A percentile compares a stretch with the other conserved stretches of the same genome.
These are phyloP conservation scores for Hesperia comma DNA, from an alignment of 2,888 invertebrate species.

Conservation along the genomic window DNA sequence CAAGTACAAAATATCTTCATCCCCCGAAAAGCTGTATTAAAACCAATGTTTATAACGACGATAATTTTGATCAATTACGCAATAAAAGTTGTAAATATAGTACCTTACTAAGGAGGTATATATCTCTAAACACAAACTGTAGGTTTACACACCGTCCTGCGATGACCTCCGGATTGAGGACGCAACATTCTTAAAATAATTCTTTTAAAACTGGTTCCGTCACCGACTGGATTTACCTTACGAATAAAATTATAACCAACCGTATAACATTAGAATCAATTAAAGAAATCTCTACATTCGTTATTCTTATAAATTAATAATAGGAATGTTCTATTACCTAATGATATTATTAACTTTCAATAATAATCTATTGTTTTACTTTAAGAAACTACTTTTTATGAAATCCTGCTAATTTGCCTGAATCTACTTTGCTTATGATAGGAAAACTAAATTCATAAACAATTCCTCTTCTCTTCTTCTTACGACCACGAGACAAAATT, in stretches of 20 bases:
- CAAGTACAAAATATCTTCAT: too few relatives aligned
- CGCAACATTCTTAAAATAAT: constrained; percentile 31
- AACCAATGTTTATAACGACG: too few relatives aligned
- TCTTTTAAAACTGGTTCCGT: constrained; percentile 19
- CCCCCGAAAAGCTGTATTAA: too few relatives aligned
- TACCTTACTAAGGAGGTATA: background rate
- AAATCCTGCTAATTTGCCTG: too few relatives aligned
- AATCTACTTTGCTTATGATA: too few relatives aligned
- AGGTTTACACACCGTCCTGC: constrained; percentile 1
- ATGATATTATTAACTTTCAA: background rate
- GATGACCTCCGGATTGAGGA: constrained; percentile 19
- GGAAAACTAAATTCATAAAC: too few relatives aligned
- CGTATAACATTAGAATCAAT: background rate
- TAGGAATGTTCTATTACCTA: background rate
- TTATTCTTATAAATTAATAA: background rate
- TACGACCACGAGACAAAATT: too few relatives aligned
- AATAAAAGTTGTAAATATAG: background rate
- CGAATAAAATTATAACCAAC: constrained; percentile 6
- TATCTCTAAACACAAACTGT: constrained; percentile 2
- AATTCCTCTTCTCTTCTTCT: too few relatives aligned
- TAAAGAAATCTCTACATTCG: too few relatives aligned
- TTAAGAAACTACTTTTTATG: too few relatives aligned
- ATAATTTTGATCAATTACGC: too few relatives aligned
- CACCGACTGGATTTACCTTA: constrained; percentile 1
- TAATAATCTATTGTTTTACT: too few relatives aligned